Percentiles rank a stretch among this genome's conserved stretches.
phyloP scores from a whole-genome alignment of 2,797 vertebrate species.

The Sciaenops ocellatus region DNA sequence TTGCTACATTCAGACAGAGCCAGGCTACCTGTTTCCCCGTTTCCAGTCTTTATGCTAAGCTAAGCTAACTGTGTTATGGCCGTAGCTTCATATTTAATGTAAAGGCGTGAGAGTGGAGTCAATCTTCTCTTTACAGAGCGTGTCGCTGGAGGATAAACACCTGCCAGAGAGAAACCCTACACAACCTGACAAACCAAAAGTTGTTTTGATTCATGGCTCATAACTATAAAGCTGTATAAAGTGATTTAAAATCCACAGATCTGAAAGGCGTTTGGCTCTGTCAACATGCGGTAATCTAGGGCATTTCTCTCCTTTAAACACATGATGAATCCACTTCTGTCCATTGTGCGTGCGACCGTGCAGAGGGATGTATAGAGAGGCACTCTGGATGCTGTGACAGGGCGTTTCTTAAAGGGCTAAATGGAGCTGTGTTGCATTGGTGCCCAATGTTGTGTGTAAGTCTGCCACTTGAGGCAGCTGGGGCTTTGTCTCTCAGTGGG shows the following conservation, averaged over 20 bases:
- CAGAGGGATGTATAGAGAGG: conserved; percentile 61
- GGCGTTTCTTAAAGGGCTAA: conserved; percentile 70
- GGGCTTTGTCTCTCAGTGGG: conserved; percentile 78
- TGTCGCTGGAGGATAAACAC: neutral
- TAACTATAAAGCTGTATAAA: neutral
- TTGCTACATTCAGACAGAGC: neutral
- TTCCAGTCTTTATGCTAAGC: neutral
- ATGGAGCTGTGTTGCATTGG: conserved; percentile 73
- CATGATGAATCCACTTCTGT: conserved; percentile 73
- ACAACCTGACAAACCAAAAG: neutral
- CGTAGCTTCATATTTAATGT: neutral
- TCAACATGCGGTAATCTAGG: conserved; percentile 42
- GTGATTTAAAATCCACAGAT: conserved; percentile 28
- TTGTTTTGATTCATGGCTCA: neutral
- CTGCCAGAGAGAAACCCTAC: neutral
- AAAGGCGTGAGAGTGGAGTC: neutral
- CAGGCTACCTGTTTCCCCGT: neutral
- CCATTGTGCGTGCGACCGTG: conserved; percentile 60
- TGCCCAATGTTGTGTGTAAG: conserved; percentile 74
- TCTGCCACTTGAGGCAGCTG: conserved; percentile 81
- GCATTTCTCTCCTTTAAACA: conserved; percentile 62
- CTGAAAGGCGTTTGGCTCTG: conserved; percentile 34
- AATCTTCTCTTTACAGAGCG: neutral
- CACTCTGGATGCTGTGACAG: conserved; percentile 61
- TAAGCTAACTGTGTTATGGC: too few species aligned